Conservation (phyloP, 2,888 invertebrate species). For the Gymnosoma rotundatum region DNA sequence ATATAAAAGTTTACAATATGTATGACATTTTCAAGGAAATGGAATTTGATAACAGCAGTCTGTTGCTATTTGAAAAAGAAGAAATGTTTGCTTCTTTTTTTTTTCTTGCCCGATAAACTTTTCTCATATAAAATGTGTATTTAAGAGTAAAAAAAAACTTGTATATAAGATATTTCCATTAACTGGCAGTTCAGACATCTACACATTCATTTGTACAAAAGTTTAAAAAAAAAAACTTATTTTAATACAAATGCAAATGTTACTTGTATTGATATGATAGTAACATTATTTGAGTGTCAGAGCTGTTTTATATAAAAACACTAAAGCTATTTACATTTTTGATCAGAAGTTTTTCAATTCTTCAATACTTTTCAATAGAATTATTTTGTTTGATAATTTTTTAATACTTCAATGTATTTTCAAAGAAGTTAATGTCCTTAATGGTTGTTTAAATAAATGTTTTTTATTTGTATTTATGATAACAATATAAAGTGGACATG, state of each 20-base stretch:
- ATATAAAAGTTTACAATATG: slow-evolving; percentile 35
- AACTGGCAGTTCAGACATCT: slow-evolving; percentile 52
- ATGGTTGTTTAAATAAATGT: background rate
- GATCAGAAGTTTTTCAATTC: background rate
- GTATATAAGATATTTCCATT: slow-evolving; percentile 12
- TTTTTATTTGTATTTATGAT: background rate
- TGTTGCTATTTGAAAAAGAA: slow-evolving; percentile 32
- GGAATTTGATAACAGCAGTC: slow-evolving; percentile 58
- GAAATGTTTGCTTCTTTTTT: slow-evolving; percentile 3
- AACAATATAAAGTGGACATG: background rate
- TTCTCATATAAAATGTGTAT: slow-evolving; percentile 52
- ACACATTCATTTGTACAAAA: background rate
- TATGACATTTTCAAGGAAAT: slow-evolving; percentile 57
- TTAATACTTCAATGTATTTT: background rate
- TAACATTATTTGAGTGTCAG: slow-evolving; percentile 60
- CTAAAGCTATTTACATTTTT: slow-evolving; percentile 21
- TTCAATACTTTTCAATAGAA: slow-evolving; percentile 22
- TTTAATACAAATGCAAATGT: slow-evolving; percentile 12
- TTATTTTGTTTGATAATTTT: slow-evolving; percentile 1
- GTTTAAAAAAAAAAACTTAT: background rate
- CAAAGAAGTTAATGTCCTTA: background rate
- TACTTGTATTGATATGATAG: slow-evolving; percentile 5
- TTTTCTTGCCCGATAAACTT: slow-evolving; percentile 24
- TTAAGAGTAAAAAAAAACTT: slow-evolving; percentile 34
- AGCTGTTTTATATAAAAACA: slow-evolving; percentile 31